phyloP scores from a whole-genome alignment of 2,797 vertebrate species.

The Danio kyathit region DNA sequence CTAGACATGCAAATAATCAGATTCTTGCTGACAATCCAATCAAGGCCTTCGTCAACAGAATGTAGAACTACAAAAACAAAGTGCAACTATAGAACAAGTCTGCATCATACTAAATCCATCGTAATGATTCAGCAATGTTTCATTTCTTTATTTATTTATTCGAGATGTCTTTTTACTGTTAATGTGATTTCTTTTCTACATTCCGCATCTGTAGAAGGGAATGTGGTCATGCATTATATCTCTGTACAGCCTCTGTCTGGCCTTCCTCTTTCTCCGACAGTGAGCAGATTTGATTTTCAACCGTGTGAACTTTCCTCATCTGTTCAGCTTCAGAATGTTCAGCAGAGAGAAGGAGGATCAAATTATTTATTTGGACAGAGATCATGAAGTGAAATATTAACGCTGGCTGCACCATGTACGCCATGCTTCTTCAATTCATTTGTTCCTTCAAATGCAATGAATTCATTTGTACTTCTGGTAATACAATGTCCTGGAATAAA shows the following conservation, averaged over 20 bases:
- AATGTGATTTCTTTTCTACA: neutral
- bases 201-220: neutral
- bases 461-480: too few species aligned
- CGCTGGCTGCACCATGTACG: neutral
- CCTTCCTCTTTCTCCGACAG: neutral
- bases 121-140: too few species aligned
- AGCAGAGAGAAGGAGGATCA: neutral
- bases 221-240: neutral
- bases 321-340: neutral
- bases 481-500: too few species aligned
- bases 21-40: too few species aligned
- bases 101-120: too few species aligned
- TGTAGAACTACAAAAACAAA: too few species aligned
- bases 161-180: neutral
- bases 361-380: slow-evolving; percentile 11
- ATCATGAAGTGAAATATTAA: slow-evolving; percentile 2
- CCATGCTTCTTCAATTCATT: neutral
- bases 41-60: too few species aligned
- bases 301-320: neutral
- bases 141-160: too few species aligned
- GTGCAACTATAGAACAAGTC: too few species aligned
- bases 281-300: neutral
- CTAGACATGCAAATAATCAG: too few species aligned
- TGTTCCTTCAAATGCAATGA: neutral
- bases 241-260: neutral